A percentile compares a stretch with the other conserved stretches of the same genome.
Evolutionary conservation across 2,888 invertebrate species (phyloP).

Genomic region (Steromphala cineraria): DNA sequence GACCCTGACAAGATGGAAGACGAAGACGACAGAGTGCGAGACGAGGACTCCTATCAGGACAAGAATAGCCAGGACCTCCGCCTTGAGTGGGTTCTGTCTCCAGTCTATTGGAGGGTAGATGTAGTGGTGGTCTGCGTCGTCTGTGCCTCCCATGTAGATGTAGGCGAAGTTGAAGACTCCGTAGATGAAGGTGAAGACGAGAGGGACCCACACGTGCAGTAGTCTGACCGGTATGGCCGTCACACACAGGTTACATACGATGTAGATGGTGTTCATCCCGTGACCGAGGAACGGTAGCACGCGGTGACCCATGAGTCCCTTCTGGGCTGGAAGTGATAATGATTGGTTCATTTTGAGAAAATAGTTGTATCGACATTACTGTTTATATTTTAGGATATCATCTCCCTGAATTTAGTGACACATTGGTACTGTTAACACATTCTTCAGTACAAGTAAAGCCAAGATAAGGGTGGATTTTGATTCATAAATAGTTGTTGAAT

Average conservation of each 20-base stretch:
- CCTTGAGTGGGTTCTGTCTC: constrained; percentile 23
- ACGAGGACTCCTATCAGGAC: constrained; percentile 6
- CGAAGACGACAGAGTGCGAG: not conserved
- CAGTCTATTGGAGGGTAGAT: constrained; percentile 47
- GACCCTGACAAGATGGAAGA: not conserved
- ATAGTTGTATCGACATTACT: too few species aligned
- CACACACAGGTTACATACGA: constrained; percentile 51
- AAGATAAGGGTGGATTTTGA: too few species aligned
- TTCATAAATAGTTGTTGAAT: too few species aligned
- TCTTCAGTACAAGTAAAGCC: too few species aligned
- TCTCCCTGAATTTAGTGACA: too few species aligned
- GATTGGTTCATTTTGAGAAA: not conserved
- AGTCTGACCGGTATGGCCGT: constrained; percentile 52
- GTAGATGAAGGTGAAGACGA: constrained; percentile 45
- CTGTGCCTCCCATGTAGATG: constrained; percentile 41
- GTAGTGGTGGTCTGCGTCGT: constrained; percentile 34
- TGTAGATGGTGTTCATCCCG: constrained; percentile 52
- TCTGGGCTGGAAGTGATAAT: not conserved
- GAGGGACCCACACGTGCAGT: constrained; percentile 52
- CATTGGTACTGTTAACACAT: too few species aligned
- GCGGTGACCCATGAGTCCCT: not conserved
- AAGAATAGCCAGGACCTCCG: constrained; percentile 21
- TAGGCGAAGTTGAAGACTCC: constrained; percentile 45
- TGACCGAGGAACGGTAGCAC: constrained; percentile 47
- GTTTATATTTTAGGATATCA: too few species aligned